Evolutionary conservation across 2,888 invertebrate species (phyloP).

Genomic region (Cantharis rustica): DNA sequence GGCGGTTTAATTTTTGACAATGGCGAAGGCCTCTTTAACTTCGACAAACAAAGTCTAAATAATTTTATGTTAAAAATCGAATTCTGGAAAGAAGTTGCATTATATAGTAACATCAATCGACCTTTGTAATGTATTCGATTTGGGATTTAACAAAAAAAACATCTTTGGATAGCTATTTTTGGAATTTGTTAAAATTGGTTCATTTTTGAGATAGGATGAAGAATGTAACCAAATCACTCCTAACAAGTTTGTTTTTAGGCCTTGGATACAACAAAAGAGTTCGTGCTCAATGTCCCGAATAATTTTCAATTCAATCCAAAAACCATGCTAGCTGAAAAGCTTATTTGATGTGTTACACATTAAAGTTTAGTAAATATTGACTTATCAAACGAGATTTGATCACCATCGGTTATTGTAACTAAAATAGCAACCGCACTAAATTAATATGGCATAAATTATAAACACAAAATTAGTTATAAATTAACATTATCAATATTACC

Average conservation of each 20-base stretch:
- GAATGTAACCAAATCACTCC: neutral
- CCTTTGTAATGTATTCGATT: neutral
- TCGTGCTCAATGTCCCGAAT: slow-evolving; percentile 1
- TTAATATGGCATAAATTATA: neutral
- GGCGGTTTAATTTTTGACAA: neutral
- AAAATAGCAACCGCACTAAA: neutral
- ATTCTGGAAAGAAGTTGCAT: neutral
- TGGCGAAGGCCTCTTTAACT: neutral
- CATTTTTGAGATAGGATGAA: neutral
- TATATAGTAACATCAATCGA: neutral
- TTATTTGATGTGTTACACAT: neutral
- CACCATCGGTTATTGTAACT: neutral
- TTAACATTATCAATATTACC: neutral
- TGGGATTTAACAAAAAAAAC: neutral
- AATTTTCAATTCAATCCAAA: slow-evolving; percentile 4
- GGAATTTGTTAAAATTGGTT: neutral
- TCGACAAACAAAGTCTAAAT: neutral
- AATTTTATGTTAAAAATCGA: neutral
- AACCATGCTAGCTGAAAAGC: neutral
- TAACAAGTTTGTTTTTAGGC: slow-evolving; percentile 3
- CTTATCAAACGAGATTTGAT: neutral
- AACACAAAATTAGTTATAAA: neutral
- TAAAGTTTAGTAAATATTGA: neutral
- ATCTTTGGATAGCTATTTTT: neutral
- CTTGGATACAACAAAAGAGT: neutral